A percentile compares a stretch with the other conserved stretches of the same genome.
Evolutionary conservation across 2,113 vertebrate genomes (phyloP).

Genomic region (Eleginops maclovinus): DNA sequence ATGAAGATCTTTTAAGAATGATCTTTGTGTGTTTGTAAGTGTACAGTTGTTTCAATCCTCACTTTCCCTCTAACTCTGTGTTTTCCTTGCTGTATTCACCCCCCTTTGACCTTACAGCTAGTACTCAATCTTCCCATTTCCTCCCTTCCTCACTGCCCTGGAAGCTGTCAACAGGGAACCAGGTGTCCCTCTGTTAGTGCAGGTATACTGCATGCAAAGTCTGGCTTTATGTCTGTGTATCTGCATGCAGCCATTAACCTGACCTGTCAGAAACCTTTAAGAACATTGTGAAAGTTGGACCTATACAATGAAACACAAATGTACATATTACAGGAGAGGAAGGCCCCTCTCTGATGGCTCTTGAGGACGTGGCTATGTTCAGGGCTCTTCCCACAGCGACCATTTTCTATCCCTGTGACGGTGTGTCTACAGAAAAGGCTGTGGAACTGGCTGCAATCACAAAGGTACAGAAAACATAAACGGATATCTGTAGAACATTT

Average conservation of each 20-base stretch:
- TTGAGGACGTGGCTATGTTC: slow-evolving; percentile 94
- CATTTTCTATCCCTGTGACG: slow-evolving; percentile 94
- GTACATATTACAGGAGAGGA: slow-evolving; percentile 88
- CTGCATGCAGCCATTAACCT: slow-evolving; percentile 61
- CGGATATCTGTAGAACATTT: background rate
- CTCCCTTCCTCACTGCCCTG: slow-evolving; percentile 77
- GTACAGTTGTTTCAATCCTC: slow-evolving; percentile 31
- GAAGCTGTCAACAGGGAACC: slow-evolving; percentile 76
- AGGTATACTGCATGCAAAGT: slow-evolving; percentile 84
- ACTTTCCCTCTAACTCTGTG: slow-evolving; percentile 70
- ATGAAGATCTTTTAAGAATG: background rate
- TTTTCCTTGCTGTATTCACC: slow-evolving; percentile 68
- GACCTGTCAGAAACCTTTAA: slow-evolving; percentile 8
- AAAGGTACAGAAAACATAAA: slow-evolving; percentile 83
- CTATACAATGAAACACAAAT: background rate
- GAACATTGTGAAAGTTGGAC: background rate
- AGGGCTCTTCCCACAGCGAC: slow-evolving; percentile 89
- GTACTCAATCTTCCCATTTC: slow-evolving; percentile 74
- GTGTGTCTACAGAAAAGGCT: slow-evolving; percentile 93
- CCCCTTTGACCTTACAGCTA: slow-evolving; percentile 65
- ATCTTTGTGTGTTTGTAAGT: slow-evolving; percentile 34
- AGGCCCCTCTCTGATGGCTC: slow-evolving; percentile 94
- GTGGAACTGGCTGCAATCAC: slow-evolving; percentile 93
- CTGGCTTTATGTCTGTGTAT: slow-evolving; percentile 45
- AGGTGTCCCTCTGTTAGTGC: slow-evolving; percentile 77